Conservation (phyloP, 92 coral and sea anemone genomes). For the Heliopora coerulea region DNA sequence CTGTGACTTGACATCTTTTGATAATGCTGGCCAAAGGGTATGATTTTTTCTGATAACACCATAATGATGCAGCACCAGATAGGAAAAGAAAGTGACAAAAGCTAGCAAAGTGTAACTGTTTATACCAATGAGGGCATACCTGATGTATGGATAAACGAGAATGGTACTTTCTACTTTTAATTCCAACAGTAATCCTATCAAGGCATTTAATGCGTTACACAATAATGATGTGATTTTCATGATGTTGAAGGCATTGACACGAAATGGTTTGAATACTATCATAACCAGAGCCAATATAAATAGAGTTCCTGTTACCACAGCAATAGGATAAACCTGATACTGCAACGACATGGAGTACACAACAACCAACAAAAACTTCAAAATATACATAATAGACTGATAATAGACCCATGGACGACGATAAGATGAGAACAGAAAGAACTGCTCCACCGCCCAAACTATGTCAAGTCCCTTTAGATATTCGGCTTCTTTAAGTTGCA, state of each 20-base stretch:
- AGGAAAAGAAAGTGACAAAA: slow-evolving; percentile 68
- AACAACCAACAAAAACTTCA: slow-evolving; percentile 70
- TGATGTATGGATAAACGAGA: slow-evolving; percentile 79
- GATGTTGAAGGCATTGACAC: slow-evolving; percentile 79
- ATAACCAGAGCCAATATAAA: slow-evolving; percentile 74
- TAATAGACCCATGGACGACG: slow-evolving; percentile 89
- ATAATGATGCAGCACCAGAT: slow-evolving; percentile 71
- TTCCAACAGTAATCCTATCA: slow-evolving; percentile 76
- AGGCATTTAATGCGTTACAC: slow-evolving; percentile 73
- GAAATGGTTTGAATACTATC: slow-evolving; percentile 80
- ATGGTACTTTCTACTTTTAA: slow-evolving; percentile 70
- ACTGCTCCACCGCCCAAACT: slow-evolving; percentile 98
- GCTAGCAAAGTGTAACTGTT: slow-evolving; percentile 60
- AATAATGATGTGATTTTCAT: slow-evolving; percentile 82
- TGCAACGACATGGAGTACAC: slow-evolving; percentile 62
- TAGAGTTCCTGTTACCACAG: slow-evolving; percentile 85
- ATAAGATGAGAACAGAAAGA: slow-evolving; percentile 93
- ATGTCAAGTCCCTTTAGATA: slow-evolving; percentile 97
- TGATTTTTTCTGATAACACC: slow-evolving; percentile 53
- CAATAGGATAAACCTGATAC: slow-evolving; percentile 65
- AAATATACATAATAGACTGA: slow-evolving; percentile 76
- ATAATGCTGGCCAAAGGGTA: slow-evolving; percentile 91
- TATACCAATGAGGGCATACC: slow-evolving; percentile 61
- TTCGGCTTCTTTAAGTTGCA: slow-evolving; percentile 97
- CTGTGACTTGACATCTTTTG: slow-evolving; percentile 73